Conservation (phyloP, 2,113 vertebrate genomes). For the Grammomys surdaster region DNA sequence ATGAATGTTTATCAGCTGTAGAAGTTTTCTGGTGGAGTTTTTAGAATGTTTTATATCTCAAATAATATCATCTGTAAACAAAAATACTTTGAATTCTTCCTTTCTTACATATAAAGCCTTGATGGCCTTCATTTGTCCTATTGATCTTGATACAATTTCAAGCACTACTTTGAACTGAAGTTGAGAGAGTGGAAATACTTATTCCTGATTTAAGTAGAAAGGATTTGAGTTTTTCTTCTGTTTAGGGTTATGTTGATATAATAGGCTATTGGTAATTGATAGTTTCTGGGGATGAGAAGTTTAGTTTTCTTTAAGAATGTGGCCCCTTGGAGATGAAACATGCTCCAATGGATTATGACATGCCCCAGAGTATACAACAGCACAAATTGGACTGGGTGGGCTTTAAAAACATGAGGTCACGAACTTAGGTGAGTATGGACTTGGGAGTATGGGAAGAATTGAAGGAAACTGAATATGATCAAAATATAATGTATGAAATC, state of each 20-base stretch:
- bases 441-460: background rate
- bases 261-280: background rate
- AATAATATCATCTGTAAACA: background rate
- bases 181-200: background rate
- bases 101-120: background rate
- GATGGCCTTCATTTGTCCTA: background rate
- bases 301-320: background rate
- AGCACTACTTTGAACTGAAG: background rate
- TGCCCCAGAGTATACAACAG: background rate
- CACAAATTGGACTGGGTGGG: background rate
- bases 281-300: background rate
- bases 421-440: background rate
- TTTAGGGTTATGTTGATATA: background rate
- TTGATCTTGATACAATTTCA: background rate
- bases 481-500: background rate
- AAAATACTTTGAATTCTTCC: background rate
- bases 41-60: background rate
- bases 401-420: background rate
- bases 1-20: background rate
- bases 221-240: background rate
- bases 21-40: background rate
- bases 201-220: background rate
- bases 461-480: background rate
- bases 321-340: background rate
- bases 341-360: background rate